Evolutionary conservation across 1,140 invertebrate genomes (phyloP), one percentile per base, ranked within the genome.

Genomic region (Drosophila ercepeae): DNA sequence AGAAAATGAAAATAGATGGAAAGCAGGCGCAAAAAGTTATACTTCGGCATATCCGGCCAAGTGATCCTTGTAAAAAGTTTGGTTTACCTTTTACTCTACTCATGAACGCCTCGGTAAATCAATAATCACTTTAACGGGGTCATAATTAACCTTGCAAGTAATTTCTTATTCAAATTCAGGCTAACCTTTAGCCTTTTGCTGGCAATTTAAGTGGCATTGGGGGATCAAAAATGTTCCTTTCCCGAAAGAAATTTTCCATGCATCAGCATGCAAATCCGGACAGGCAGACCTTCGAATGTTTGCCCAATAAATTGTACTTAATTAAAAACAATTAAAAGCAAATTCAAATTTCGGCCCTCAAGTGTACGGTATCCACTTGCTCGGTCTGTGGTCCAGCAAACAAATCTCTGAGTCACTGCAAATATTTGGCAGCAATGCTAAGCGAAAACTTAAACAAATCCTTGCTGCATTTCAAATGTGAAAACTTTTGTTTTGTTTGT

Each of bases 321-420:
- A 86, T 86, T 86, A 86, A 86, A 86, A 88, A 86, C 82, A 86
- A 86, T 86, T 86, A 88, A 88, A 86, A 86, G 78, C 82, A 74
- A 86, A 86, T 86, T 79, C 68, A 41, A 75, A 41, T 55, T 74
- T 25, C 45, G 34, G 41, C 41, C 49, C 18, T 48, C 60, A 64
- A 57, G 70, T 18, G 39, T 16, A 1, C 39, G 39, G 39, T 3
- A 32, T 32, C 29, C 69, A 74, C 75, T 59, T 52, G 34, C 36
- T 14, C 46, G 57, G 69, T n/a, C 48, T 44, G 68, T 60, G 45
- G 25, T 65, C 41, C 41, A 16, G 58, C 50, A 65, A 58, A 46
- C 69, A 72, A 72, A 73, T 73, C 69, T 63, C 44, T 45, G 50
- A 52, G 69, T 65, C 53, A 72, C 34, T 39, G 63, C 77, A 84